Evolutionary conservation across 2,888 invertebrate species (phyloP).

Genomic region (Orchesella flavescens): DNA sequence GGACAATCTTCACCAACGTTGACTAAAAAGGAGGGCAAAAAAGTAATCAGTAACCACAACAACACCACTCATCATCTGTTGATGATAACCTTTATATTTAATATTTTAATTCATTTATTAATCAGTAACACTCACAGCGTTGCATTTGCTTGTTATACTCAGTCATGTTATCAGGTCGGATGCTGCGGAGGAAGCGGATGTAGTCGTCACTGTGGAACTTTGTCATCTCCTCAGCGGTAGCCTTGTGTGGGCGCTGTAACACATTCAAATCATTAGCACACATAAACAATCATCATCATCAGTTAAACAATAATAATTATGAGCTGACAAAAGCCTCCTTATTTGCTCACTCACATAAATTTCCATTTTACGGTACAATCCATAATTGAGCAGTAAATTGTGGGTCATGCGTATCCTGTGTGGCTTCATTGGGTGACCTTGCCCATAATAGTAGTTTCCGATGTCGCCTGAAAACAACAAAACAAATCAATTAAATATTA

Average conservation of each 20-base stretch:
- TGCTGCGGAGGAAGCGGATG: constrained; percentile 95
- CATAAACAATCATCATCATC: neutral
- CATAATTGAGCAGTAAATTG: constrained; percentile 97
- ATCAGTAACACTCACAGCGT: constrained; percentile 85
- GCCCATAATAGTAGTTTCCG: constrained; percentile 87
- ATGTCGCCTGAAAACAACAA: constrained; percentile 87
- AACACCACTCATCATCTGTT: neutral
- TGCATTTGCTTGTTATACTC: constrained; percentile 99
- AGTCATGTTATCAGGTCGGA: constrained; percentile 98
- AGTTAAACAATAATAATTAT: neutral
- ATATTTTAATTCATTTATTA: neutral
- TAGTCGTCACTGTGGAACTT: constrained; percentile 99
- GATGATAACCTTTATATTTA: neutral
- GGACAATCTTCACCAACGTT: constrained; percentile 99
- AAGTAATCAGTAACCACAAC: too few species aligned
- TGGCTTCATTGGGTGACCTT: constrained; percentile 99
- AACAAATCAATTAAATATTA: neutral
- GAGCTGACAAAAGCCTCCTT: neutral
- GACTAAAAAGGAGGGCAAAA: constrained; percentile 76
- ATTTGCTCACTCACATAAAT: constrained; percentile 88
- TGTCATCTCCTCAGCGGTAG: constrained; percentile 99
- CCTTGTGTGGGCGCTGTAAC: constrained; percentile 94
- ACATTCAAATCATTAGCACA: too few species aligned
- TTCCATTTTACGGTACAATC: constrained; percentile 99
- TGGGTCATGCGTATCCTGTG: constrained; percentile 99